Conservation (phyloP, 2,113 vertebrate species). For the Pao palembangensis region DNA sequence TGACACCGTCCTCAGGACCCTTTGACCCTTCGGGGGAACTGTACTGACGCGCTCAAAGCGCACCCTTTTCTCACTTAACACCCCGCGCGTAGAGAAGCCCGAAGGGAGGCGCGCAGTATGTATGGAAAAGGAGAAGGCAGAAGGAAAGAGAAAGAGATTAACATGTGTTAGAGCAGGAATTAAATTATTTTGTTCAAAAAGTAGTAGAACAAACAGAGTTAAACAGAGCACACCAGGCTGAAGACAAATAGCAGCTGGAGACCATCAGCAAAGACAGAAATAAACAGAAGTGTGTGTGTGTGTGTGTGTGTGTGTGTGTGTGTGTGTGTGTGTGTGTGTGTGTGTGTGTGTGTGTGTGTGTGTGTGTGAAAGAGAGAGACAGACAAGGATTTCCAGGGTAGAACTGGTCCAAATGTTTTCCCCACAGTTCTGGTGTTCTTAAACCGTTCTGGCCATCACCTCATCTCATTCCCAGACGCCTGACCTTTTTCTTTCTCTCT, state of each 20-base stretch:
- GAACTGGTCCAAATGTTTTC: too few species aligned
- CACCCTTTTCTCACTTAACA: conserved; percentile 81
- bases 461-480: too few species aligned
- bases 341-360: too few species aligned
- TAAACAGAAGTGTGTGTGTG: not conserved
- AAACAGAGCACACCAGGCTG: conserved; percentile 8
- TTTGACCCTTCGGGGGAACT: conserved; percentile 82
- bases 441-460: too few species aligned
- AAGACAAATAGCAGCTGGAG: conserved; percentile 14
- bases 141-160: conserved; percentile 20
- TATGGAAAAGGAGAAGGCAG: conserved; percentile 14
- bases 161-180: conserved; percentile 21
- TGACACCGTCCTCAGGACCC: conserved; percentile 76
- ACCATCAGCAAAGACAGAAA: conserved; percentile 11
- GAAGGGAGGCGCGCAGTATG: conserved; percentile 6
- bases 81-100: not conserved
- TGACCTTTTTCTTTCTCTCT: too few species aligned
- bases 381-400: too few species aligned
- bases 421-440: too few species aligned
- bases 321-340: too few species aligned
- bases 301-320: too few species aligned
- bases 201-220: conserved; percentile 8
- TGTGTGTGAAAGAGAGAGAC: not conserved
- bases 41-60: conserved; percentile 90
- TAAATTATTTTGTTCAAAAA: conserved; percentile 11